A percentile compares a stretch with the other conserved stretches of the same genome.
Evolutionary conservation across 2,888 invertebrate genomes (phyloP).

Genomic region (Timema cristinae): DNA sequence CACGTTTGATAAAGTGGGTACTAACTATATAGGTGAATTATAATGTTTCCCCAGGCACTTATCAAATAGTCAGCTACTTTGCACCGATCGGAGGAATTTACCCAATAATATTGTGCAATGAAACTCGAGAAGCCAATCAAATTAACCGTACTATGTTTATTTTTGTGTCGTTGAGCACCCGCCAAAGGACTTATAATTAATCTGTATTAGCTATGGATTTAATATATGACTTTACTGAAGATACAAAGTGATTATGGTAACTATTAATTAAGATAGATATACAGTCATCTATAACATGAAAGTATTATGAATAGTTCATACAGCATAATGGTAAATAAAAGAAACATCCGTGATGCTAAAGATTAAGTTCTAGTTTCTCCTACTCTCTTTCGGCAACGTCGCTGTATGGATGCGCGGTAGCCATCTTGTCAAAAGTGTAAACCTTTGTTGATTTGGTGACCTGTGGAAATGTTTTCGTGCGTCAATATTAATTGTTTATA

Average conservation of each 20-base stretch:
- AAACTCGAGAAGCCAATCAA: constrained; percentile 30
- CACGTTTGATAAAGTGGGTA: too few relatives aligned
- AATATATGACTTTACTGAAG: neutral
- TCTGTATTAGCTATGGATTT: neutral
- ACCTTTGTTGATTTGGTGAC: constrained; percentile 48
- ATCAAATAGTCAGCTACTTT: constrained; percentile 20
- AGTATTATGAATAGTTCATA: too few relatives aligned
- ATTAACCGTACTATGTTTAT: constrained; percentile 29
- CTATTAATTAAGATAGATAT: neutral
- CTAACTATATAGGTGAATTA: too few relatives aligned
- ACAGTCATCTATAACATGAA: too few relatives aligned
- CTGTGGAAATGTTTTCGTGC: constrained; percentile 43
- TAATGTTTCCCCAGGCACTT: too few relatives aligned
- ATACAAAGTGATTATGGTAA: too few relatives aligned
- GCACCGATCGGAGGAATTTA: constrained; percentile 25
- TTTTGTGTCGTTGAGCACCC: constrained; percentile 25
- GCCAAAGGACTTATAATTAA: constrained; percentile 23
- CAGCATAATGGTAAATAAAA: too few relatives aligned
- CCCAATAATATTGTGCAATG: constrained; percentile 28
- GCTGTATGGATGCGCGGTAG: constrained; percentile 36
- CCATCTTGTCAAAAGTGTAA: constrained; percentile 47
- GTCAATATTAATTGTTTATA: constrained; percentile 9
- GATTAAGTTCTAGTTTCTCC: constrained; percentile 30
- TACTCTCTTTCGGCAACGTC: constrained; percentile 17
- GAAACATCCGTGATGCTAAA: neutral